phyloP scores from a whole-genome alignment of 2,888 invertebrate genomes.

The Brenthis ino region DNA sequence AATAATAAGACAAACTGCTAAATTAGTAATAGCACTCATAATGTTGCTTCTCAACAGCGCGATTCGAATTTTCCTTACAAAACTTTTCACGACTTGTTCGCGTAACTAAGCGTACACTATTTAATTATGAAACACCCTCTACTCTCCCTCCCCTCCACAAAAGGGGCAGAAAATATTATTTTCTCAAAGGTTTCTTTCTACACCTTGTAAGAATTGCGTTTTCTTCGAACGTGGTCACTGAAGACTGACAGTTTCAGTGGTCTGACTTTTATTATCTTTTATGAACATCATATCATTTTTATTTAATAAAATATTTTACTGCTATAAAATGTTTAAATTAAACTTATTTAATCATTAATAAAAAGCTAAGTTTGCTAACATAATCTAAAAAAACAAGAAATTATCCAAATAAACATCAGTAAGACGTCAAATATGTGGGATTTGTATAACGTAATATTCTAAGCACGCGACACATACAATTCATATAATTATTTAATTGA shows the following conservation, averaged over 20 bases:
- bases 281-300: neutral
- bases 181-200: slow-evolving; percentile 52
- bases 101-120: slow-evolving; percentile 71
- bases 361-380: neutral
- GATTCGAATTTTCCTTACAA: slow-evolving; percentile 54
- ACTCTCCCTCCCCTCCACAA: slow-evolving; percentile 45
- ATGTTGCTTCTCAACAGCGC: slow-evolving; percentile 43
- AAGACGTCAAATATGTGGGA: neutral
- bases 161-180: slow-evolving; percentile 50
- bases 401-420: neutral
- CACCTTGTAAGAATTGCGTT: slow-evolving; percentile 35
- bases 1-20: slow-evolving; percentile 50
- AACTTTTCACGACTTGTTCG: slow-evolving; percentile 52
- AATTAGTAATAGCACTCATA: slow-evolving; percentile 53
- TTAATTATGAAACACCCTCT: slow-evolving; percentile 64
- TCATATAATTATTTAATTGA: slow-evolving; percentile 1
- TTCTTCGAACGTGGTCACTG: slow-evolving; percentile 35
- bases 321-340: too few species aligned
- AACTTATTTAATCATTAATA: neutral
- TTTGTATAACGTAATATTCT: neutral
- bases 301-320: neutral
- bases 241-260: slow-evolving; percentile 26
- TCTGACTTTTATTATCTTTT: slow-evolving; percentile 2
- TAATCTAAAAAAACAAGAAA: neutral
- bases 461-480: neutral